Evolutionary conservation across 2,113 vertebrate genomes (phyloP).

Genomic region (Ochotona princeps): DNA sequence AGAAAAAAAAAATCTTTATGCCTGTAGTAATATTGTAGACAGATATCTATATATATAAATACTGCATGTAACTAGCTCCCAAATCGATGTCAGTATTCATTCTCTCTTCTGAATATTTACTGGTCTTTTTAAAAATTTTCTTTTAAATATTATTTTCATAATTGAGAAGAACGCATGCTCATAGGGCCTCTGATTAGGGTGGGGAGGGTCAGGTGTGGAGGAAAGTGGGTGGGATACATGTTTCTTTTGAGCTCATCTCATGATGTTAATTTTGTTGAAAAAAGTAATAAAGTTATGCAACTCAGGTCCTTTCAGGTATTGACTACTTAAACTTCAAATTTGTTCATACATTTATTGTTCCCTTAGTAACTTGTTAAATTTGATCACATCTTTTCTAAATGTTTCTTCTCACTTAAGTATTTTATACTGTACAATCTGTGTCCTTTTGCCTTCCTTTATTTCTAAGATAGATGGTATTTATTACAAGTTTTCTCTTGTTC

Average conservation of each 20-base stretch:
- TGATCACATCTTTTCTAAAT: background rate
- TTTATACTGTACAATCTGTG: background rate
- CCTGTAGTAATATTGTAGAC: background rate
- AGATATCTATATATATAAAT: background rate
- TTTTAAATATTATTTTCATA: no score
- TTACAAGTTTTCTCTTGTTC: conserved; percentile 6
- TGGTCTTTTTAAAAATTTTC: background rate
- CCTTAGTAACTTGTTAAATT: conserved; percentile 1
- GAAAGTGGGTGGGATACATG: no score
- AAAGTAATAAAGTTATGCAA: conserved; percentile 14
- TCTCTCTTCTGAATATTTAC: background rate
- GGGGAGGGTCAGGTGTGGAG: no score
- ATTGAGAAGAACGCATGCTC: no score
- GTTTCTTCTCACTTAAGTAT: conserved; percentile 31
- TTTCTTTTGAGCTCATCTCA: background rate
- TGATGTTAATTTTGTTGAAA: conserved; percentile 21
- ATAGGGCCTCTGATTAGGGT: no score
- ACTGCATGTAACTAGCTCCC: background rate
- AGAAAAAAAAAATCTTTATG: background rate
- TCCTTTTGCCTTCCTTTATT: conserved; percentile 2
- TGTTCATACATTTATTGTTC: background rate
- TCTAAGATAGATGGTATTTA: background rate
- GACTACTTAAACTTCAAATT: background rate
- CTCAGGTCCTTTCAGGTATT: background rate
- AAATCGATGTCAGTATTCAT: background rate